A percentile compares a stretch with the other conserved stretches of the same genome.
Conservation (phyloP, 1,140 invertebrate species). For the Carposina sasakii region DNA sequence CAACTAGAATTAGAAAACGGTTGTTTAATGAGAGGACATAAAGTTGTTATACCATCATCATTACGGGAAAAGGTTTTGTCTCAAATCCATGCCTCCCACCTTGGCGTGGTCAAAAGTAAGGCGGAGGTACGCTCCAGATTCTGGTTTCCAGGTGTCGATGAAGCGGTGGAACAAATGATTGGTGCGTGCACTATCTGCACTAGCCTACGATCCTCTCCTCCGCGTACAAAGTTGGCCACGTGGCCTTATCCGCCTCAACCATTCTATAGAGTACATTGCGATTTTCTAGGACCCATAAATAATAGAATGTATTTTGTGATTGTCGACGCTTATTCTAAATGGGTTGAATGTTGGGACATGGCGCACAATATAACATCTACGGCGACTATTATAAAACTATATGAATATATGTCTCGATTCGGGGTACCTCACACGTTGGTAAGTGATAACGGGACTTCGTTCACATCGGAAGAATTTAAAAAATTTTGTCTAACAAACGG, state of each 20-base stretch:
- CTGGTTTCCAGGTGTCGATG: conserved; percentile 11
- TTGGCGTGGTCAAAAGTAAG: conserved; percentile 9
- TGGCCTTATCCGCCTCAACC: not conserved
- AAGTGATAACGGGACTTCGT: conserved; percentile 36
- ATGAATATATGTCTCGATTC: conserved; percentile 23
- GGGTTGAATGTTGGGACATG: conserved; percentile 15
- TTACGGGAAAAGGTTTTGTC: not conserved
- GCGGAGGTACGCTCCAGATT: conserved; percentile 4
- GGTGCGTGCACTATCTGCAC: not conserved
- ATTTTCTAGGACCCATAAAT: not conserved
- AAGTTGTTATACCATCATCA: not conserved
- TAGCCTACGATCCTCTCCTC: not conserved
- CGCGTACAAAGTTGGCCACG: not conserved
- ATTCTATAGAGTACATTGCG: not conserved
- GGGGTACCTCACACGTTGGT: conserved; percentile 28
- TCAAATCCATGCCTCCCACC: conserved; percentile 9
- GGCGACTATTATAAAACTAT: conserved; percentile 17
- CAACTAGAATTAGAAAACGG: conserved; percentile 1
- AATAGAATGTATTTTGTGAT: not conserved
- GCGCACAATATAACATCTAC: conserved; percentile 10
- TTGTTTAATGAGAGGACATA: conserved; percentile 4
- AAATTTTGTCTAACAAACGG: conserved; percentile 26
- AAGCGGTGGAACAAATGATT: conserved; percentile 2
- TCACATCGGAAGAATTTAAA: conserved; percentile 25
- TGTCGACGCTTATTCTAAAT: not conserved